Evolutionary conservation across 1,140 invertebrate species (phyloP), one percentile per base, ranked within the genome.

Genomic region (Achroia grisella): DNA sequence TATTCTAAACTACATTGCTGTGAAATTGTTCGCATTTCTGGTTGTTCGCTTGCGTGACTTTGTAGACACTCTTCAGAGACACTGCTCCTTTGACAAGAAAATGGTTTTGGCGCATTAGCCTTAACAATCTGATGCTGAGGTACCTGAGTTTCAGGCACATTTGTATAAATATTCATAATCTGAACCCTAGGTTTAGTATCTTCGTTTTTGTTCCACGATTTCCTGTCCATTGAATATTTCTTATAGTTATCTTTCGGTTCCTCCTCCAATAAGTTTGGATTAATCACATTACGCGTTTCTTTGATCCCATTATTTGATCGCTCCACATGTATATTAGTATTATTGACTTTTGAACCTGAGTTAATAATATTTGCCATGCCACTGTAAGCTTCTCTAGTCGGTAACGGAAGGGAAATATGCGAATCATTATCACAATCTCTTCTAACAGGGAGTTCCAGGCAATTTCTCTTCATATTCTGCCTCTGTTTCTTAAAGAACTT

Each of bases 401-500:
- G 78, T 62, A 88, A 36, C 43, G 89, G 73, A 1, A 87, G 64
- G 1, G 88, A 87, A 10, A 89, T 81, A 39, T 89, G 89, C 0
- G 87, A 90, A 35, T 89, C 88, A 28, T 89, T 89, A 32, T 90
- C 89, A 48, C 89, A 91, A 12, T 89, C 89, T 32, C 89, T 87
- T 33, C 92, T 88, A 30, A 90, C 77, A 0, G 91, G 89, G 27
- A 90, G 74, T 52, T 92, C 91, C 14, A 95, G 82, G 71, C 93
- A 94, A 71, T 92, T 95, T 42, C 90, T 88, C 63, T 92, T 92
- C 61, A 92, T 91, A 52, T 94, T 88, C 39, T 92, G 88, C 13
- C 92, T 89, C 69, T 96, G 94, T 66, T 95, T 96, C 50, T 95
- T 94, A 74, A 97, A 97, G 77, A 97, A 97, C 62, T 95, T 96